These are phyloP conservation scores for Tokudaia muenninki DNA, from an alignment of 2,797 vertebrate genomes.

Conservation along the genomic window DNA sequence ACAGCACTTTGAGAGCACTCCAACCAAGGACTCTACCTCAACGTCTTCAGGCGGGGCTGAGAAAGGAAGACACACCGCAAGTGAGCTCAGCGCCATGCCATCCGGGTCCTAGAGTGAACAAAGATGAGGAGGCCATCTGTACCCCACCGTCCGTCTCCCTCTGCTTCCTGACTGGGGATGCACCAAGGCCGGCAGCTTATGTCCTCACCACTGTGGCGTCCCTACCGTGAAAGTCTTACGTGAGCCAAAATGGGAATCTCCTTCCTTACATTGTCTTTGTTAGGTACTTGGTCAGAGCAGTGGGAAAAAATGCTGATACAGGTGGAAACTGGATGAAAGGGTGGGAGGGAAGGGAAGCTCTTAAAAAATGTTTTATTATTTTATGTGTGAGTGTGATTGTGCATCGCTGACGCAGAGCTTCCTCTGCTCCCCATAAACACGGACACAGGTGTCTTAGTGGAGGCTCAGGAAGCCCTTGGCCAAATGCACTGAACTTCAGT, in stretches of 20 bases:
- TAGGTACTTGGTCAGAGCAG: background rate
- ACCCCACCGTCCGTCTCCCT: background rate
- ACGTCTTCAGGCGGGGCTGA: background rate
- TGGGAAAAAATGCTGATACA: background rate
- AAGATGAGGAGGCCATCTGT: background rate
- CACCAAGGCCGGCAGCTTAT: background rate
- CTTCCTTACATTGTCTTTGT: background rate
- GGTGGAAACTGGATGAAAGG: background rate
- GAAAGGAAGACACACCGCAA: background rate
- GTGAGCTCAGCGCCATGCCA: background rate
- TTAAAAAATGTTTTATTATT: no score
- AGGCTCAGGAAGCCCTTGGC: background rate
- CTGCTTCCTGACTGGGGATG: background rate
- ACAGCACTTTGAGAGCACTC: no score
- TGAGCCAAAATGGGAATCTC: background rate
- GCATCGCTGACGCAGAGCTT: background rate
- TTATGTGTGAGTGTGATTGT: no score
- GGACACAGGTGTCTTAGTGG: no score
- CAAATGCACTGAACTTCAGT: no score
- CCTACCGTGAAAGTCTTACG: background rate
- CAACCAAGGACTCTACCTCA: background rate
- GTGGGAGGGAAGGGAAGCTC: rapidly evolving
- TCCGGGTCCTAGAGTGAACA: background rate
- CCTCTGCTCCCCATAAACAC: background rate
- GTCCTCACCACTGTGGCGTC: no score